Evolutionary conservation across 2,888 invertebrate genomes (phyloP), one percentile per base, ranked within the genome.

Genomic region (Xylota sylvarum): DNA sequence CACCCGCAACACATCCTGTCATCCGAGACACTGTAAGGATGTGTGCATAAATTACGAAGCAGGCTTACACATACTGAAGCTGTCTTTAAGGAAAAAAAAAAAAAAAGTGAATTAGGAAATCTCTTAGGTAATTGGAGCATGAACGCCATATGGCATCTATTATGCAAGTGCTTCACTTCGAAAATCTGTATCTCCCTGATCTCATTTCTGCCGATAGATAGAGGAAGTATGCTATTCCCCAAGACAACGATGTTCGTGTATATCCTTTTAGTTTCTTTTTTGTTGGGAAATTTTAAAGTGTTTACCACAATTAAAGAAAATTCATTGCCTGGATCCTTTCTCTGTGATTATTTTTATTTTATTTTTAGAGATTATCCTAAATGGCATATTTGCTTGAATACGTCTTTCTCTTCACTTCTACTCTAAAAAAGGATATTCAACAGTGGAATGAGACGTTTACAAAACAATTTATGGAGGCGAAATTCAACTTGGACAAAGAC

Each of bases 81-180:
- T 37, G 65, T 67, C 67, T 67, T 62, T 40, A 56, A 79, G 55
- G 62, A 73, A 67, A 23, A 23, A 23, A 23, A 23, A 23, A 23
- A 23, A 23, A 23, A 23, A 79, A 84, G 60, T 69, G 79, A 84
- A 79, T 84, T 84, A 79, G 73, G 55, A 84, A 84, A 84, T 80
- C 79, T 80, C 69, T 84, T 80, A 80, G 84, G 80, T 76, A 85
- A 85, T 85, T 85, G 85, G 85, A 80, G 85, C 85, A 80, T 80
- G 76, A 80, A 85, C 80, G 70, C 74, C 85, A 80, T 80, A 80
- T 85, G 85, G 85, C 80, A 80, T 80, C 74, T 76, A 65, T 76
- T 80, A 76, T 85, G 84, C 84, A 80, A 85, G 80, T 80, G 64
- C 48, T 64, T 64, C 43, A 19, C 62, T 65, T 40, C 43, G 43